phyloP scores from a whole-genome alignment of 1,140 invertebrate genomes.

The Orussus abietinus region DNA sequence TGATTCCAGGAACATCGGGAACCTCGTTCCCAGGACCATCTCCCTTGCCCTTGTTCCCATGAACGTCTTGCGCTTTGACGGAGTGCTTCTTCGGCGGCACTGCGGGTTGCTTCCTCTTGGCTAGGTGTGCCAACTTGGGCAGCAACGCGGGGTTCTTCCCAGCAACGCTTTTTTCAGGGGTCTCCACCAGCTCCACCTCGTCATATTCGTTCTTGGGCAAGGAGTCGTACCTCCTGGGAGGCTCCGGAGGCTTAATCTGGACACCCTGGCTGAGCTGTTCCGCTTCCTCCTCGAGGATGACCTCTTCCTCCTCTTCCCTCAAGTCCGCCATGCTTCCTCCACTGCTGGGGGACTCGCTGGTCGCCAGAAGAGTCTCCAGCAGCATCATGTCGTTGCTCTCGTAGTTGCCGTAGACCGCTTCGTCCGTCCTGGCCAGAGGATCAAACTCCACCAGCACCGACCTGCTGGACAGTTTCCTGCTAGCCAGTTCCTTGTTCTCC shows the following conservation, averaged over 20 bases:
- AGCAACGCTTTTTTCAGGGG: slow-evolving; percentile 20
- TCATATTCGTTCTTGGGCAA: slow-evolving; percentile 46
- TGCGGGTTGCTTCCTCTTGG: slow-evolving; percentile 39
- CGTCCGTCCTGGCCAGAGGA: slow-evolving; percentile 27
- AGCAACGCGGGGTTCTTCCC: slow-evolving; percentile 42
- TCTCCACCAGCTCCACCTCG: slow-evolving; percentile 35
- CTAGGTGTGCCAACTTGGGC: slow-evolving; percentile 40
- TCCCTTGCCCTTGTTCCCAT: no score
- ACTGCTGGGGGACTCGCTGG: slow-evolving; percentile 34
- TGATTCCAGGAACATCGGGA: no score
- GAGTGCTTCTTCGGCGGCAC: slow-evolving; percentile 37
- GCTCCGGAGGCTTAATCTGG: slow-evolving; percentile 47
- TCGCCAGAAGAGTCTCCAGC: slow-evolving; percentile 35
- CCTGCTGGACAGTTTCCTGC: slow-evolving; percentile 22
- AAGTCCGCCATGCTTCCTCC: slow-evolving; percentile 32
- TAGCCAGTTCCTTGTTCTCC: slow-evolving; percentile 3
- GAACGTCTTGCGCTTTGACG: slow-evolving; percentile 11
- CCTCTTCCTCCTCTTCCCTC: slow-evolving; percentile 24
- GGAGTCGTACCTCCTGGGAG: slow-evolving; percentile 53
- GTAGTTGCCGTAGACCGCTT: slow-evolving; percentile 33
- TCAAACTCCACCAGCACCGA: slow-evolving; percentile 44
- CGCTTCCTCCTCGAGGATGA: slow-evolving; percentile 28
- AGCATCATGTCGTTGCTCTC: slow-evolving; percentile 41
- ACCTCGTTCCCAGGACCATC: no score
- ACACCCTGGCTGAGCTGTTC: slow-evolving; percentile 40